A percentile compares a stretch with the other conserved stretches of the same genome.
Conservation (phyloP, 2,113 vertebrate species). For the Hystrix cristata region DNA sequence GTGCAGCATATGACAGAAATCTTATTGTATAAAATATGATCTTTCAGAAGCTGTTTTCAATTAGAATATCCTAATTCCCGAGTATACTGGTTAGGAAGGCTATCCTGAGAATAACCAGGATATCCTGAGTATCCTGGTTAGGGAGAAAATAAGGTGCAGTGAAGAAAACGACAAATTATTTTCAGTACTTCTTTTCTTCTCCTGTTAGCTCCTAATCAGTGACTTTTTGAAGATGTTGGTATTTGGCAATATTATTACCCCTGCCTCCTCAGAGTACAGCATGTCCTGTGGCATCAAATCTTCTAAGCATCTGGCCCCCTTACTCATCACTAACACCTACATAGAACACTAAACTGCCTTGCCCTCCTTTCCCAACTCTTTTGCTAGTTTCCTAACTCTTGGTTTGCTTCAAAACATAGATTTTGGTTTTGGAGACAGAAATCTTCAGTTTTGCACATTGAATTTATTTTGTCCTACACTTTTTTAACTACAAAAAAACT, state of each 20-base stretch:
- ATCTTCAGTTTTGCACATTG: not conserved
- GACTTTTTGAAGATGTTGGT: not conserved
- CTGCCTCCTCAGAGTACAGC: not conserved
- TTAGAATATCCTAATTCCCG: not conserved
- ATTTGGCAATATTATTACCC: not conserved
- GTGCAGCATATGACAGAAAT: not conserved
- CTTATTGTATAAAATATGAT: not conserved
- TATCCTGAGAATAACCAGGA: too few relatives aligned
- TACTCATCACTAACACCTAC: rapidly evolving
- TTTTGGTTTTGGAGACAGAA: not conserved
- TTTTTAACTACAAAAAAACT: not conserved
- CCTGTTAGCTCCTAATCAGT: not conserved
- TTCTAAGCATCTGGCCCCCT: not conserved
- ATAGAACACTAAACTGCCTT: not conserved
- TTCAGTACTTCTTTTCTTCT: constrained; percentile 34
- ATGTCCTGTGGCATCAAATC: not conserved
- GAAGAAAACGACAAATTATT: not conserved
- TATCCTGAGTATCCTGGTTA: not conserved
- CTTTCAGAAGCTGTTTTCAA: constrained; percentile 20
- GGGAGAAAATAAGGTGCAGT: not conserved
- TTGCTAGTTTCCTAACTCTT: not conserved
- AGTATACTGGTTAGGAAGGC: not conserved
- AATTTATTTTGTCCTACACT: not conserved
- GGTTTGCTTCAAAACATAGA: not conserved
- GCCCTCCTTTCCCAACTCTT: not conserved